A percentile compares a stretch with the other conserved stretches of the same genome.
phyloP scores from a whole-genome alignment of 1,140 invertebrate genomes.

The Epicauta chinensis region DNA sequence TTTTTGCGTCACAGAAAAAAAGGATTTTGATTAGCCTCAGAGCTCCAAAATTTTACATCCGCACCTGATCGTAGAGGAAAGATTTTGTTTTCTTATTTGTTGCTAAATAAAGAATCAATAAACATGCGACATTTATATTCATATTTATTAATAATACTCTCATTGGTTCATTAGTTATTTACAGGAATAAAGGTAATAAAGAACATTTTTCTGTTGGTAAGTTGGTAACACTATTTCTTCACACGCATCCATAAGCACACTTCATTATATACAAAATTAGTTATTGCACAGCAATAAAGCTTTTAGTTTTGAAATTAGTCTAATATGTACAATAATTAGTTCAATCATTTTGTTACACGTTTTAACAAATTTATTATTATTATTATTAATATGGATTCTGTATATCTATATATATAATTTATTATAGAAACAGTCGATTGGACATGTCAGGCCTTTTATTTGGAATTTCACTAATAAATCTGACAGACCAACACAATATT shows the following conservation, averaged over 20 bases:
- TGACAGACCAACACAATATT: too few relatives aligned
- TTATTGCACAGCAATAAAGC: slow-evolving; percentile 26
- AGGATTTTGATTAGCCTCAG: too few relatives aligned
- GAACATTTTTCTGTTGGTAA: slow-evolving; percentile 7
- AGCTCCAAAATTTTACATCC: too few relatives aligned
- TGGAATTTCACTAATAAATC: too few relatives aligned
- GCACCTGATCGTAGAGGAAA: too few relatives aligned
- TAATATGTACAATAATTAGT: slow-evolving; percentile 1
- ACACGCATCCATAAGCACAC: slow-evolving; percentile 15
- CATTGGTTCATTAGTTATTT: slow-evolving; percentile 15
- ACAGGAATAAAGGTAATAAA: slow-evolving; percentile 13
- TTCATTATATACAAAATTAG: slow-evolving; percentile 13
- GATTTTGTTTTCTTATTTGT: too few relatives aligned
- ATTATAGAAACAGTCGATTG: too few relatives aligned
- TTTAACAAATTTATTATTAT: slow-evolving; percentile 5
- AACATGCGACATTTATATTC: neutral
- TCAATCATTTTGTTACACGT: neutral
- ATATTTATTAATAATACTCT: slow-evolving; percentile 18
- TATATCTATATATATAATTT: too few relatives aligned
- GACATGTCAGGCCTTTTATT: too few relatives aligned
- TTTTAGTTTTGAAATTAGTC: slow-evolving; percentile 4
- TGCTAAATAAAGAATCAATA: too few relatives aligned
- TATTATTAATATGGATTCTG: too few relatives aligned
- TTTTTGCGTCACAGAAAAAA: too few relatives aligned
- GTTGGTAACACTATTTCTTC: neutral